Evolutionary conservation across 2,888 invertebrate genomes (phyloP), one percentile per base, ranked within the genome.

Genomic region (Phyllotreta striolata): DNA sequence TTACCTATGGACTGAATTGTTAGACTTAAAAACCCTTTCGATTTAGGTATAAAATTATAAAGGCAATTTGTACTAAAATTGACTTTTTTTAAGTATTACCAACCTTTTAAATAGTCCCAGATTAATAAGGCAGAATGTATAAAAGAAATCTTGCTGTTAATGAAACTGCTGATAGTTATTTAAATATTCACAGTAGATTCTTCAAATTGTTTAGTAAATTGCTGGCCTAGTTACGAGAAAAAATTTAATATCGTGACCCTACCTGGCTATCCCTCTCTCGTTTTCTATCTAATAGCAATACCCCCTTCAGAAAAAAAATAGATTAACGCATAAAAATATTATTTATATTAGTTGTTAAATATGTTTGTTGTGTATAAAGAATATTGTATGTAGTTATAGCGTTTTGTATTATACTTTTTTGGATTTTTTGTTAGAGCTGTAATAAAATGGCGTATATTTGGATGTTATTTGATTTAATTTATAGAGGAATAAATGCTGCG

Each of bases 391-490:
- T 80, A 80, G 79, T 72, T 64, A 62, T 73, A 81, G 79, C 68
- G 72, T 81, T 82, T 81, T 81, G 78, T 81, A 82, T 81, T 80
- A 81, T 81, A 81, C 77, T 80, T 80, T 60, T 41, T 79, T 80
- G 78, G 74, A 76, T 74, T 77, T 81, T 81, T 81, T 80, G 81
- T 82, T 81, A 80, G 80, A 79, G 80, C 80, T 81, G 78, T 79
- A 82, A 82, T 82, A 82, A 82, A 82, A 82, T 81, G 80, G 81
- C 82, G 80, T 81, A 82, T 82, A 81, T 82, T 82, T 82, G 80
- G 80, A 82, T 81, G 81, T 81, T 81, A 80, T 8, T 58, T 63
- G 40, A 51, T 64, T 66, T 51, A 13, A 41, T 13, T 35, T 39
- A 6, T 6, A 41, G 2, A 44, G 24, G 24, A 24, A 24, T 24